Conservation (phyloP, 2,888 invertebrate species). For the Drosophila meridionalis region DNA sequence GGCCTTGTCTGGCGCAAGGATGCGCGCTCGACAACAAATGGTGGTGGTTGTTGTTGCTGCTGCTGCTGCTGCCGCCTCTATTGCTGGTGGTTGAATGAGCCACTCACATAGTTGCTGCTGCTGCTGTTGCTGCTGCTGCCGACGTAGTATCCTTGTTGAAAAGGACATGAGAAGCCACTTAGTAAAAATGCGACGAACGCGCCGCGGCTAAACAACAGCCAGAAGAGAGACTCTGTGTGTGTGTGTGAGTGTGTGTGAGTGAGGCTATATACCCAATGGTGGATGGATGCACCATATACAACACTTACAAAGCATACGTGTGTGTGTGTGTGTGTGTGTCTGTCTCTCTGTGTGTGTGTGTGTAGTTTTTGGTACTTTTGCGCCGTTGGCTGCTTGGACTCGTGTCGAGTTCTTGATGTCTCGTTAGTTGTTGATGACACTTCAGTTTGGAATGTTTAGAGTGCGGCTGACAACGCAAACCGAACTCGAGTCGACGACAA, state of each 20-base stretch:
- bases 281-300: conserved; percentile 71
- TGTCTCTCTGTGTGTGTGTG: conserved; percentile 45
- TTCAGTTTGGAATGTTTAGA: conserved; percentile 84
- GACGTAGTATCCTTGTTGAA: conserved; percentile 76
- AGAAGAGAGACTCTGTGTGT: conserved; percentile 65
- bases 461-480: conserved; percentile 69
- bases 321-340: conserved; percentile 41
- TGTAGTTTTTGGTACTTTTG: conserved; percentile 75
- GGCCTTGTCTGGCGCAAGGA: conserved; percentile 55
- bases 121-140: conserved; percentile 2
- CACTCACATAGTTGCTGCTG: conserved; percentile 61
- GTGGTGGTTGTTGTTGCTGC: conserved; percentile 60
- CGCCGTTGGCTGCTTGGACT: conserved; percentile 82
- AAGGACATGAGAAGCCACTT: conserved; percentile 85
- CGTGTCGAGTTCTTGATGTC: conserved; percentile 84
- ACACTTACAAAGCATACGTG: conserved; percentile 21
- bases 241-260: conserved; percentile 37
- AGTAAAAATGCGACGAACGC: conserved; percentile 74
- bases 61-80: conserved; percentile 12
- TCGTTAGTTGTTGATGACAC: conserved; percentile 85
- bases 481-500: conserved; percentile 32
- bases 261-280: conserved; percentile 71
- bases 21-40: conserved; percentile 44
- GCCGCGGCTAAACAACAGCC: conserved; percentile 67
- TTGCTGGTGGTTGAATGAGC: conserved; percentile 72